Conservation (phyloP, 2,797 vertebrate genomes). For the Sebastiscus albofasciatus region DNA sequence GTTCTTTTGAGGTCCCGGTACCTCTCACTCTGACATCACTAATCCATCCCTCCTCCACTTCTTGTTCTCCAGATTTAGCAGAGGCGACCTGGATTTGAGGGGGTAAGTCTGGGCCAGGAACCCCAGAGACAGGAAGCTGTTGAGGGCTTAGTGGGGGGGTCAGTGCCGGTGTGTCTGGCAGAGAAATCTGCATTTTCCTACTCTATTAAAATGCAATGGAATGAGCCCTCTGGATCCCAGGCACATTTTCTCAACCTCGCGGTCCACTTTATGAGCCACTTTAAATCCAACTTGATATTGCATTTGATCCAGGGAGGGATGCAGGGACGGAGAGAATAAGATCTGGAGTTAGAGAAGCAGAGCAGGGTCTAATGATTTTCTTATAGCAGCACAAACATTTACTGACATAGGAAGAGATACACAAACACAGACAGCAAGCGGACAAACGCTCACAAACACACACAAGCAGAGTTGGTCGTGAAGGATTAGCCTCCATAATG, state of each 20-base stretch:
- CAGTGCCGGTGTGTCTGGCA: neutral
- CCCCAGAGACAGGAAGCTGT: slow-evolving; percentile 5
- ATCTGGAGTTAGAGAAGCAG: neutral
- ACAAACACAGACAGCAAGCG: slow-evolving; percentile 13
- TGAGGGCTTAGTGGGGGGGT: slow-evolving; percentile 6
- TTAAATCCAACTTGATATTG: neutral
- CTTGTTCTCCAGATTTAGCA: slow-evolving; percentile 18
- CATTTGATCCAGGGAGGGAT: neutral
- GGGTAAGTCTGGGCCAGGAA: slow-evolving; percentile 3
- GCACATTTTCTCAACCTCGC: neutral
- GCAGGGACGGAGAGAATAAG: neutral
- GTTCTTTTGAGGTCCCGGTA: slow-evolving; percentile 1
- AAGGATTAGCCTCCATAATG: slow-evolving; percentile 36
- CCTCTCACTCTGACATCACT: neutral
- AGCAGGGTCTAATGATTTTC: slow-evolving; percentile 22
- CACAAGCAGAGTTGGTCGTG: slow-evolving; percentile 13
- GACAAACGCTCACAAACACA: neutral
- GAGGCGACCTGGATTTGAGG: slow-evolving; percentile 23
- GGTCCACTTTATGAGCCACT: neutral
- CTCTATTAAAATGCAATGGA: neutral
- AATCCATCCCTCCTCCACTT: slow-evolving; percentile 19
- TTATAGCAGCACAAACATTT: slow-evolving; percentile 5
- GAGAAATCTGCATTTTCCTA: slow-evolving; percentile 1
- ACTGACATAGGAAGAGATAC: neutral
- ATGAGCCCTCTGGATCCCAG: neutral